These are phyloP conservation scores for Torymus texanus DNA, from an alignment of 2,888 invertebrate genomes.

Conservation along the genomic window DNA sequence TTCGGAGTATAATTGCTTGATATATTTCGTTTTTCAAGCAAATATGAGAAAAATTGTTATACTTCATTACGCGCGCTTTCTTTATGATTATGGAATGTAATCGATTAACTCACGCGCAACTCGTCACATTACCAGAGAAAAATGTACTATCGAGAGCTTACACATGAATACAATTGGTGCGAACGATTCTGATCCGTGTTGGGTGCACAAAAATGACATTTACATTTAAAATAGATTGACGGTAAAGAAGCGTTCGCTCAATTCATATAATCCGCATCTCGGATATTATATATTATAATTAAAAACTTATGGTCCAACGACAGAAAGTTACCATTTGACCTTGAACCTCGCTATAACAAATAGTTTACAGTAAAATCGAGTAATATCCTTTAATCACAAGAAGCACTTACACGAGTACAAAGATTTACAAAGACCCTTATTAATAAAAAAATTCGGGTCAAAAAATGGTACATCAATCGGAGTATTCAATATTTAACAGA, in stretches of 20 bases:
- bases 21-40: slow-evolving; percentile 45
- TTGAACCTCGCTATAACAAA: slow-evolving; percentile 54
- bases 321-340: slow-evolving; percentile 47
- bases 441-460: slow-evolving; percentile 37
- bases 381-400: slow-evolving; percentile 54
- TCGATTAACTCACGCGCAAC: slow-evolving; percentile 49
- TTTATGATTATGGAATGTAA: slow-evolving; percentile 56
- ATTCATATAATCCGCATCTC: slow-evolving; percentile 45
- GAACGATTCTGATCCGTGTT: slow-evolving; percentile 53
- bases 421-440: slow-evolving; percentile 50
- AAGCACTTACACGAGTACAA: slow-evolving; percentile 55
- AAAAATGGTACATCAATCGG: slow-evolving; percentile 43
- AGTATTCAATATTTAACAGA: slow-evolving; percentile 49
- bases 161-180: slow-evolving; percentile 43
- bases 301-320: slow-evolving; percentile 50
- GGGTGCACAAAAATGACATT: slow-evolving; percentile 47
- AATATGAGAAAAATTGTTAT: slow-evolving; percentile 26
- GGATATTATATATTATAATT: slow-evolving; percentile 39
- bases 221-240: slow-evolving; percentile 54
- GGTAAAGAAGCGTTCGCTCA: slow-evolving; percentile 54
- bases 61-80: slow-evolving; percentile 43
- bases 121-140: slow-evolving; percentile 50
- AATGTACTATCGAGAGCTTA: slow-evolving; percentile 30
- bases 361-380: slow-evolving; percentile 48
- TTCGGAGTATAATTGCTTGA: slow-evolving; percentile 52